Base-by-base conservation (phyloP, 2,797 vertebrate genomes). In the Gymnothorax javanicus region DNA sequence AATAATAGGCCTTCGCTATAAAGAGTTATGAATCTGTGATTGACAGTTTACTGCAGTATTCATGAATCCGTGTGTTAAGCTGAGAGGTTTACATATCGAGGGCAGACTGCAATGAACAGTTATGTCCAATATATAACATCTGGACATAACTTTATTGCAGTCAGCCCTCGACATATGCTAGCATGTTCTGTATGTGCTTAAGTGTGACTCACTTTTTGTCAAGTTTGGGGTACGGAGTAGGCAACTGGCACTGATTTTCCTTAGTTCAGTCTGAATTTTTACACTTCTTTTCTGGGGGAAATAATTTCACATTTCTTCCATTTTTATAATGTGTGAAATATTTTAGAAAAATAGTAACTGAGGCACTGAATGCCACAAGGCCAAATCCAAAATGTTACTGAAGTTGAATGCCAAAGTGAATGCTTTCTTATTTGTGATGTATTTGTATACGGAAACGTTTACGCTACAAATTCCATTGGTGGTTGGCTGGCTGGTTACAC, bases 1-100 rank as follows among this genome's bases (percentile, higher is more conserved):
- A 25, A 86, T 20, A 81, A n/a, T 7, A 82, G 54, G 3, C 20
- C 58, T 54, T 13, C 2, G 12, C 73, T 75, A 50, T 50, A 75
- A 67, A 50, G 15, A 33, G 50, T 54, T 59, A 83, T 81, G 3
- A 92, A 91, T 88, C 91, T 93, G 92, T 93, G 91, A 95, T 91
- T 27, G 85, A 9, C 75, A n/a, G 60, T 62, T 62, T 20, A 17
- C n/a, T 90, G 85, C 71, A 73, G 69, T 87, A 11, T 85, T 84
- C 69, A 56, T 84, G 75, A 6, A 59, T 27, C 57, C 75, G 62
- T 85, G 58, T 81, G 69, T 4, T 77, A 50, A 7, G 11, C 43
- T 20, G 52, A 43, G 20, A 2, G 11, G 52, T n/a, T 69, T 69
- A 12, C 23, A 69, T 7, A n/a, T n/a, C n/a, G n/a, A n/a, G n/a